Base-by-base conservation (phyloP, 2,888 invertebrate species). In the Pelosia muscerda region DNA sequence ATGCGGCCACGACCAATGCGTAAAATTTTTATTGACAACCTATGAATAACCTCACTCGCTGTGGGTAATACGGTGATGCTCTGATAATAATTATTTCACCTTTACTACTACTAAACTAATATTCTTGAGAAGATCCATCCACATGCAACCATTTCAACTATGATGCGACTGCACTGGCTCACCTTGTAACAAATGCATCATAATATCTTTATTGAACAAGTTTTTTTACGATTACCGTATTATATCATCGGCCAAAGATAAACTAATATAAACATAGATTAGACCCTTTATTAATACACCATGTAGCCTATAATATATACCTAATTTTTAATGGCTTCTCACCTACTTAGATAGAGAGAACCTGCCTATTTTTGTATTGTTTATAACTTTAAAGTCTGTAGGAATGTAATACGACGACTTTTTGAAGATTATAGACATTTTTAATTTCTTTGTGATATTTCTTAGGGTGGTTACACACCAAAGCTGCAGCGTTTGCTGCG, bases 141-240 rank as follows among this genome's bases (percentile, higher is more conserved):
- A 10, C 9, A 58, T 22, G 57, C 63, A 67, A 63, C 31, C 25
- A 5, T 58, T 64, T 60, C 53, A 64, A 31, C 19, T 55, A 23
- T 9, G 64, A 63, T 15, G 55, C n/a, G 23, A 62, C 26, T 73
- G 59, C 60, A 73, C 72, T 69, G 34, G 67, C 58, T 69, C 38
- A 53, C 67, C 62, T 62, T 62, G 62, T 62, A 62, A 62, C 62
- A 62, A 54, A 53, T 62, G 31, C 49, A 49, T 53, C 15, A 31
- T 15, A 28, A 53, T n/a, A 4, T 1, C 31, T n/a, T 31, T 10
- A 28, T 31, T 22, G 15, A 53, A 57, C 56, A 56, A 56, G 56
- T 26, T 9, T 22, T 54, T 53, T 54, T 54, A 54, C 23, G 54
- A 22, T 54, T 22, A 11, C 2, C 22, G 9, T 53, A 11, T 42